Evolutionary conservation across 2,888 invertebrate species (phyloP), one percentile per base, ranked within the genome.

Genomic region (Mystacides longicornis): DNA sequence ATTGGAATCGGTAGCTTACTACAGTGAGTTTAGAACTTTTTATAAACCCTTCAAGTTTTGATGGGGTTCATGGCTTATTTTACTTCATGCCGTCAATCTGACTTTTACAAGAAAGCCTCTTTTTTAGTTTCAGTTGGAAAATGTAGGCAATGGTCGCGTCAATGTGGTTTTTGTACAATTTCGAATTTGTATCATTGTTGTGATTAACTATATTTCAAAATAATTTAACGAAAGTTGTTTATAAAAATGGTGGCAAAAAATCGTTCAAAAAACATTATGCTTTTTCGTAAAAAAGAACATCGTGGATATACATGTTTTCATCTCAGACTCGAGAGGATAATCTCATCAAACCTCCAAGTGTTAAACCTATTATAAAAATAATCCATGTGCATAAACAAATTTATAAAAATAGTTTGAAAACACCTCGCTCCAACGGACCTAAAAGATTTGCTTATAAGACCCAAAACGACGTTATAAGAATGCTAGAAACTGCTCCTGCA

Each of bases 401-500:
- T 11, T 48, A 18, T 18, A 21, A 20, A 23, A 23, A 21, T 48
- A 7, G n/a, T 14, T 5, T 14, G 2, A 48, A 23, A 48, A 2
- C 14, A 21, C 45, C 20, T 23, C 19, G 18, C 47, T 42, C 20
- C 23, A 23, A 23, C 23, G 52, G 5, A 23, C 22, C 31, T 22
- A 19, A 23, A 27, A 51, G 22, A 20, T 27, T 20, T 51, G 14
- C 19, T 16, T 45, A 47, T 3, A 58, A 51, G 48, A 55, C 58
- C 0, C 62, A 60, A 49, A 57, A 21, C 9, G 55, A 59, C 3
- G 52, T 60, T 7, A 18, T 60, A 21, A 60, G 54, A 31, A 77
- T 77, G 77, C 65, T 77, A 46, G 71, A 75, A 48, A 72, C 71
- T 64, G 70, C 74, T 22, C 64, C 72, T 7, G 67, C 69, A 3